Base-by-base conservation (phyloP, 2,888 invertebrate genomes). In the Thereva unica region DNA sequence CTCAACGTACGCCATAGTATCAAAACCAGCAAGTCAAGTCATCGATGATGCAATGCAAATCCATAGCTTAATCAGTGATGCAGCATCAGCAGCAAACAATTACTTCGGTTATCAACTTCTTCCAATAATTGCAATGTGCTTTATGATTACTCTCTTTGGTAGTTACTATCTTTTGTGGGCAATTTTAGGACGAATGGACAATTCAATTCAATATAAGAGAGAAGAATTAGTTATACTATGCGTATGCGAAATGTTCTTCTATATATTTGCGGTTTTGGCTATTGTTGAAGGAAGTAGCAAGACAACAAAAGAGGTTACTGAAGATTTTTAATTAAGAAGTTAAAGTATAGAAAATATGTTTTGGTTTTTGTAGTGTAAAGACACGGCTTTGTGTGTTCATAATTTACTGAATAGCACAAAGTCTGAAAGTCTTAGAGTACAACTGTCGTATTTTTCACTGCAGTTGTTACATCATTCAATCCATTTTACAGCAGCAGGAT, bases 91-190 rank as follows among this genome's bases (percentile, higher is more conserved):
- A 10, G 78, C 79, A 3, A 80, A 81, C 72, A 78, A 80, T 69
- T 80, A 81, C 68, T 80, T 80, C 35, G 78, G 80, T 52, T 78
- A 79, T 67, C 81, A 80, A 67, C 71, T 81, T 44, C 66, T 80
- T 52, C 80, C 81, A 5, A 81, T 81, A 59, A 78, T 81, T 5
- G 77, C 78, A 5, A 80, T 80, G 64, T 78, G 79, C 8, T 80
- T 80, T 70, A 70, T 80, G 3, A 81, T 81, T 54, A 80, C 81
- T 47, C 79, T 81, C 7, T 80, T 80, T 35, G 80, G 81, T 76
- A 79, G 80, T 0, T 80, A 81, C 50, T 80, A 81, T 65, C 78
- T 80, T 3, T 70, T 81, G 57, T 81, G 80, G 53, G 79, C 78
- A 0, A 66, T 80, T 5, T 67, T 80, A 63, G 79, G 78, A 42